These are phyloP conservation scores for Phoronis australis DNA, from an alignment of 2,888 invertebrate genomes.

Conservation along the genomic window DNA sequence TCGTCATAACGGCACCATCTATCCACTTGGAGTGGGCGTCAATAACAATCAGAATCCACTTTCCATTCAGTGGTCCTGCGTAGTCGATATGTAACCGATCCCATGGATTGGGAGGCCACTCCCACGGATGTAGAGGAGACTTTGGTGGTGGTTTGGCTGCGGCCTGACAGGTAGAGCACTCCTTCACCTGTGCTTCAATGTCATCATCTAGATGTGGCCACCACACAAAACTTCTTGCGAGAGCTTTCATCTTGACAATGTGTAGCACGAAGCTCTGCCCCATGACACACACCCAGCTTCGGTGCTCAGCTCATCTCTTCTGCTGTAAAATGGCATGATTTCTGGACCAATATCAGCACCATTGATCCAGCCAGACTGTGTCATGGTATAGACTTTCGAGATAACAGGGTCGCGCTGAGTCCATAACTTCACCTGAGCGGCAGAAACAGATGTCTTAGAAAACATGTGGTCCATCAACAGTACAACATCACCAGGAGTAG, in stretches of 20 bases:
- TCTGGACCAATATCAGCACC: constrained; percentile 1
- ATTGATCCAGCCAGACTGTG: constrained; percentile 6
- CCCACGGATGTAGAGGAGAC: constrained; percentile 27
- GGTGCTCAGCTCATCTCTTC: constrained; percentile 9
- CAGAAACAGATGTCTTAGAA: constrained; percentile 1
- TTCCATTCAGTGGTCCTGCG: constrained; percentile 19
- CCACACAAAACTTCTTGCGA: constrained; percentile 19
- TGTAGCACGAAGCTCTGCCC: too few relatives aligned
- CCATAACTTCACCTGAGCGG: not conserved
- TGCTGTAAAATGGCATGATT: constrained; percentile 8
- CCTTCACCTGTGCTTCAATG: constrained; percentile 8
- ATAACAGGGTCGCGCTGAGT: constrained; percentile 1
- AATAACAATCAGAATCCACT: constrained; percentile 18
- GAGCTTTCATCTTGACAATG: constrained; percentile 18
- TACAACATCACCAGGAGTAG: constrained; percentile 1
- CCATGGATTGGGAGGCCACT: constrained; percentile 25
- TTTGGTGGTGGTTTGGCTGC: constrained; percentile 13
- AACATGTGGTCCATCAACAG: not conserved
- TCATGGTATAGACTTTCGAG: constrained; percentile 7
- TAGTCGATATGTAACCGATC: constrained; percentile 25
- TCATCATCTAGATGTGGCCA: constrained; percentile 20
- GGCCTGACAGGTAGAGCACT: constrained; percentile 16
- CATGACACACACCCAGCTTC: constrained; percentile 12
- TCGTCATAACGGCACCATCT: constrained; percentile 11
- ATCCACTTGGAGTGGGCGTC: constrained; percentile 25